Conservation (phyloP, 2,888 invertebrate species). For the Cheilosia soror region DNA sequence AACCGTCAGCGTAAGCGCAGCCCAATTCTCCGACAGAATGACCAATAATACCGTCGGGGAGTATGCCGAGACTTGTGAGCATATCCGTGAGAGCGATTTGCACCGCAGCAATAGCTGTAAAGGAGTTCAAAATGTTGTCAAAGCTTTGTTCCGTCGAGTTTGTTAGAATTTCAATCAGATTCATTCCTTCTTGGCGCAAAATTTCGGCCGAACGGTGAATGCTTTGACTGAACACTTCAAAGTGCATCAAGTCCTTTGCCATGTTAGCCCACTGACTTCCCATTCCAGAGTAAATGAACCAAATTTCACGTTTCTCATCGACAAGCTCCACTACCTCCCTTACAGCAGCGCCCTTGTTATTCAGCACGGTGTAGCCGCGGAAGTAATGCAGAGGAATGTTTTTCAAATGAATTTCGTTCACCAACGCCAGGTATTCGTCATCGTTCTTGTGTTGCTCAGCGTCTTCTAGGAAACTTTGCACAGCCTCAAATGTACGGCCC, state of each 20-base stretch:
- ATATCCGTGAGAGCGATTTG: conserved; percentile 98
- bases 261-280: conserved; percentile 99
- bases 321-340: conserved; percentile 85
- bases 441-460: conserved; percentile 87
- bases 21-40: conserved; percentile 91
- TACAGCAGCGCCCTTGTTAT: conserved; percentile 83
- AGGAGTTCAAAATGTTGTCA: conserved; percentile 94
- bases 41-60: conserved; percentile 97
- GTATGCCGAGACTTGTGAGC: conserved; percentile 89
- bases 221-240: conserved; percentile 92
- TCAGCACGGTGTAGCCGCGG: conserved; percentile 92
- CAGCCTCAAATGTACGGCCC: conserved; percentile 93
- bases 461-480: conserved; percentile 87
- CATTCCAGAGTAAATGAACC: conserved; percentile 99
- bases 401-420: conserved; percentile 89
- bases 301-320: conserved; percentile 91
- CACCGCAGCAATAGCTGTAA: conserved; percentile 97
- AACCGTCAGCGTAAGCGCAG: conserved; percentile 98
- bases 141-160: conserved; percentile 91
- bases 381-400: conserved; percentile 90
- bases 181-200: conserved; percentile 91
- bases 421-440: conserved; percentile 90
- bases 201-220: conserved; percentile 91
- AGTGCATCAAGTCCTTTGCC: conserved; percentile 93
- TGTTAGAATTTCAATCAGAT: conserved; percentile 92